Evolutionary conservation across 2,113 vertebrate species (phyloP), one percentile per base, ranked within the genome.

Genomic region (Galeopterus variegatus): DNA sequence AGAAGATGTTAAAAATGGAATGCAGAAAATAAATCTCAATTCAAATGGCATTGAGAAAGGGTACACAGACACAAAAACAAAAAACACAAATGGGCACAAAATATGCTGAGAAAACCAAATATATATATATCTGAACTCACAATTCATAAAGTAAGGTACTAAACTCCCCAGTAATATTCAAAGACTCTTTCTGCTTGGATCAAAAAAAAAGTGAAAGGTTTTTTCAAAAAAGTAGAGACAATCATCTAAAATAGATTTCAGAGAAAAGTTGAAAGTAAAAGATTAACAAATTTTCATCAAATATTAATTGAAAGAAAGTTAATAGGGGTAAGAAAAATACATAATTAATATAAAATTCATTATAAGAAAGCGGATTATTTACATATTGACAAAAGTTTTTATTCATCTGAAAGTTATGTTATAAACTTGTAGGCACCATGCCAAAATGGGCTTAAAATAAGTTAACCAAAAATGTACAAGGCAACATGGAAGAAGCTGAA

Each of bases 231-330:
- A 41, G 41, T 41, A 88, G 95, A 82, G 21, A 81, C 17, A 73
- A 41, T 65, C 11, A 15, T 4, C 64, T 92, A n/a, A 81, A 48
- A 65, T 64, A 83, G 19, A 93, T 13, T 8, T 77, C 62, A 67
- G 15, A 89, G 54, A 36, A 81, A 77, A 82, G 4, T 77, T 89
- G 41, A 56, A 94, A 93, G 72, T 60, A 48, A 67, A 93, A 88
- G 26, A 50, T 33, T 24, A 83, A 26, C 17, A 93, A 88, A 70
- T 80, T 33, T 1, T 8, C 48, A n/a, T 36, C 12, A 92, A 58
- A 92, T 84, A 21, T 5, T 58, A 94, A 48, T 60, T 60, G 56
- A 88, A 58, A 83, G 36, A 60, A 82, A 88, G 18, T 90, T 79
- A 36, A 5, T 18, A 95, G 15, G 26, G 33, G 7, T 52, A 21